These are phyloP conservation scores for Neomonachus schauinslandi DNA, from an alignment of 2,113 vertebrate species.

Conservation along the genomic window DNA sequence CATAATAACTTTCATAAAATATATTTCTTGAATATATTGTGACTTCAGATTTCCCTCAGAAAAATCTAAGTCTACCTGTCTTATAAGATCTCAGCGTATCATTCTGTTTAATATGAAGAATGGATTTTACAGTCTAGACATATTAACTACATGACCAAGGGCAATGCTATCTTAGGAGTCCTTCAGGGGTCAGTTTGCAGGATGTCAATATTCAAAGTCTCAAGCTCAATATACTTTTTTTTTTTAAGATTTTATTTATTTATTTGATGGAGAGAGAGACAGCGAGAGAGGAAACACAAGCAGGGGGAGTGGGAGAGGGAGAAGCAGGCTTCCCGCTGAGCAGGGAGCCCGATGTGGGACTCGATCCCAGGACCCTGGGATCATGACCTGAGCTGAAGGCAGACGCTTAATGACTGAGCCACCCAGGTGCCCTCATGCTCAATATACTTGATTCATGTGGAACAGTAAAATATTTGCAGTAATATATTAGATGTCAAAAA, in stretches of 20 bases:
- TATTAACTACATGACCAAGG: conserved; percentile 48
- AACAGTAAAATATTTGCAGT: conserved; percentile 16
- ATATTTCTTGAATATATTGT: neutral
- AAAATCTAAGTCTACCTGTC: neutral
- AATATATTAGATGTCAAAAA: conserved; percentile 42
- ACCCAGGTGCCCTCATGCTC: neutral
- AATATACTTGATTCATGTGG: conserved; percentile 36
- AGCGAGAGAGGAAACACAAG: too few relatives aligned
- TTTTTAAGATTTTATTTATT: too few relatives aligned
- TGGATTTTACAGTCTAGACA: conserved; percentile 11
- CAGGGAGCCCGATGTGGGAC: too few relatives aligned
- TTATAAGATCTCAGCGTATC: neutral
- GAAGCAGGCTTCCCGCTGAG: too few relatives aligned
- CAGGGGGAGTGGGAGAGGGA: too few relatives aligned
- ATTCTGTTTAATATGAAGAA: conserved; percentile 13
- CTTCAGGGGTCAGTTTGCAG: conserved; percentile 13
- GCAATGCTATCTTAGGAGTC: conserved; percentile 9
- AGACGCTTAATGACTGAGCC: too few relatives aligned
- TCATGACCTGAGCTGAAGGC: too few relatives aligned
- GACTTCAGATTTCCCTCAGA: neutral
- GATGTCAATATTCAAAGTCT: neutral
- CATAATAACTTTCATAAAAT: neutral
- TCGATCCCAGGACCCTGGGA: too few relatives aligned
- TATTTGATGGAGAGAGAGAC: too few relatives aligned
- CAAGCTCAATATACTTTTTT: conserved; percentile 19